Conservation (phyloP, 2,797 vertebrate genomes). For the Phrynocephalus forsythii region DNA sequence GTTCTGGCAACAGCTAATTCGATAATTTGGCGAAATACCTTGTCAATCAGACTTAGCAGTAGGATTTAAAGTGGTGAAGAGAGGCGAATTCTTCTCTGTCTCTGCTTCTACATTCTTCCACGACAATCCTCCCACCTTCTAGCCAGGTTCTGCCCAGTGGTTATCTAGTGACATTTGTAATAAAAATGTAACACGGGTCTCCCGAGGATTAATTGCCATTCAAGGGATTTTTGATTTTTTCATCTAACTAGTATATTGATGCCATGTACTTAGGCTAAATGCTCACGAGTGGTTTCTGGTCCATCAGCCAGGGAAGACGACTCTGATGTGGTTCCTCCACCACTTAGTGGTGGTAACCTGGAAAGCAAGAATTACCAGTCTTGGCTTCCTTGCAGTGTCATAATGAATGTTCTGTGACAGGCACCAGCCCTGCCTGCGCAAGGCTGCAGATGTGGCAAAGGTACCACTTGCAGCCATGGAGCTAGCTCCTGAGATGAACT, state of each 20-base stretch:
- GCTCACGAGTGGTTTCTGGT: not conserved
- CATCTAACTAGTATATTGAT: not conserved
- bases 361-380: not conserved
- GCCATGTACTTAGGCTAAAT: not conserved
- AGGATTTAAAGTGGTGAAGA: too few species aligned
- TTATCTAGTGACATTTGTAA: not conserved
- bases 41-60: too few species aligned
- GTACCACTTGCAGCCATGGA: not conserved
- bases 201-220: not conserved
- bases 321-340: not conserved
- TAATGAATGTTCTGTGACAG: not conserved
- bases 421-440: not conserved
- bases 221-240: not conserved
- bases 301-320: not conserved
- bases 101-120: too few species aligned
- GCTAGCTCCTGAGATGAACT: not conserved
- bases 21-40: too few species aligned
- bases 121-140: too few species aligned
- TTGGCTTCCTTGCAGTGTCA: conserved; percentile 34
- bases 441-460: not conserved
- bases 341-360: conserved; percentile 7
- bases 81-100: too few species aligned
- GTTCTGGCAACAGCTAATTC: too few species aligned
- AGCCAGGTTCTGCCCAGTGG: not conserved
- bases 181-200: not conserved